A percentile compares a stretch with the other conserved stretches of the same genome.
These are phyloP conservation scores for Anser brachyrhynchus DNA, from an alignment of 2,113 vertebrate species.

Conservation along the genomic window DNA sequence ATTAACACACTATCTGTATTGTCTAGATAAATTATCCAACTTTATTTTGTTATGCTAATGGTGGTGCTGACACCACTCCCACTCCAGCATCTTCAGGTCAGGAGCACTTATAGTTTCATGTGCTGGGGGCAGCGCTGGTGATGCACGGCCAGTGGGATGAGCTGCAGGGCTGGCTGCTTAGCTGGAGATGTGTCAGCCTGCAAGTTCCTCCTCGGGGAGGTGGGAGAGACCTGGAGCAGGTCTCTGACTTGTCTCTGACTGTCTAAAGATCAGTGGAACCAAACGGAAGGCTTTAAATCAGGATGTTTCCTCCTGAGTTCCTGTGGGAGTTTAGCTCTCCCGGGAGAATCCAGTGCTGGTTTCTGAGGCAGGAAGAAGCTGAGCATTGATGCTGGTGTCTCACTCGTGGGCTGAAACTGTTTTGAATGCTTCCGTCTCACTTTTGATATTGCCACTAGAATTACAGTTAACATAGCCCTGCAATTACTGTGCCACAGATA, in stretches of 20 bases:
- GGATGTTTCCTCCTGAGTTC: not conserved
- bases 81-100: not conserved
- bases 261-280: not conserved
- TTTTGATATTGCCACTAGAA: not conserved
- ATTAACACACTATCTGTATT: not conserved
- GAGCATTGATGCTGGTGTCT: not conserved
- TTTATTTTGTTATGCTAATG: not conserved
- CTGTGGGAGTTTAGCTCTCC: not conserved
- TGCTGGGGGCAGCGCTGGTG: not conserved
- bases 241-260: too few species aligned
- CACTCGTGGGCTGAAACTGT: not conserved
- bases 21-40: not conserved
- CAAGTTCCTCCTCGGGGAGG: not conserved
- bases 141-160: not conserved
- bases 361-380: not conserved
- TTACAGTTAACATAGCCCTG: not conserved
- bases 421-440: too few species aligned
- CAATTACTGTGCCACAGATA: accelerated
- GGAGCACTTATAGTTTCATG: not conserved
- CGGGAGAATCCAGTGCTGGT: not conserved
- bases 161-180: accelerated
- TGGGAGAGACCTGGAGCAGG: not conserved
- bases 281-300: not conserved
- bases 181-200: not conserved
- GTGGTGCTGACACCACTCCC: not conserved